phyloP scores from a whole-genome alignment of 2,113 vertebrate genomes.

The Trematomus loennbergii region DNA sequence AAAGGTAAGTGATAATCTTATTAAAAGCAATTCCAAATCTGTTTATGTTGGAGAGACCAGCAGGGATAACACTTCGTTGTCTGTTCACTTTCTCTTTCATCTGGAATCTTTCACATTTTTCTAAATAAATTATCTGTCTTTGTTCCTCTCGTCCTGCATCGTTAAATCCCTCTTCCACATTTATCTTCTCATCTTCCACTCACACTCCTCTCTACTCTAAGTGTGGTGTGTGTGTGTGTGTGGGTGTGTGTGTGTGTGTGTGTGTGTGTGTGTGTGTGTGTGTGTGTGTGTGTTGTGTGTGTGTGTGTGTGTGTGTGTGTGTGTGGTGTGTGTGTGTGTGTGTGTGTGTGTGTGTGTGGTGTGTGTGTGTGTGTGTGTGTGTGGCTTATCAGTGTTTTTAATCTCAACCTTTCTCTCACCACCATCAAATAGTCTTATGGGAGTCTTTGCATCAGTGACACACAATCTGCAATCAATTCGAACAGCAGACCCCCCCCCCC shows the following conservation, averaged over 20 bases:
- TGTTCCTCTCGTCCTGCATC: neutral
- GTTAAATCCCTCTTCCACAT: neutral
- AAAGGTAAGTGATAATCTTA: neutral
- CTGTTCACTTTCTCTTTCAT: neutral
- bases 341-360: neutral
- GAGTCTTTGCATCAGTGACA: conserved; percentile 16
- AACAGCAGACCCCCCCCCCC: neutral
- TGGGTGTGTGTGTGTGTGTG: neutral
- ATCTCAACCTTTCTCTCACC: conserved; percentile 3
- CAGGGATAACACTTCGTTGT: neutral
- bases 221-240: neutral
- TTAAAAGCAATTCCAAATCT: neutral
- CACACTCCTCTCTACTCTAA: neutral
- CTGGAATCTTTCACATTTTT: neutral
- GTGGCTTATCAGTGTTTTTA: conserved; percentile 4
- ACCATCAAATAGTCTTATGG: conserved; percentile 11
- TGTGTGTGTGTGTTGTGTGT: neutral
- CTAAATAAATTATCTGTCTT: neutral
- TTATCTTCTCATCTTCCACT: conserved; percentile 10
- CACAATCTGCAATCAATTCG: conserved; percentile 6
- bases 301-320: neutral
- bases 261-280: neutral
- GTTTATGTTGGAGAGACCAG: neutral
- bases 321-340: conserved; percentile 9
- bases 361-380: neutral